Evolutionary conservation across 92 coral and sea anemone genomes (phyloP).

Genomic region (Epizoanthus fatuus): DNA sequence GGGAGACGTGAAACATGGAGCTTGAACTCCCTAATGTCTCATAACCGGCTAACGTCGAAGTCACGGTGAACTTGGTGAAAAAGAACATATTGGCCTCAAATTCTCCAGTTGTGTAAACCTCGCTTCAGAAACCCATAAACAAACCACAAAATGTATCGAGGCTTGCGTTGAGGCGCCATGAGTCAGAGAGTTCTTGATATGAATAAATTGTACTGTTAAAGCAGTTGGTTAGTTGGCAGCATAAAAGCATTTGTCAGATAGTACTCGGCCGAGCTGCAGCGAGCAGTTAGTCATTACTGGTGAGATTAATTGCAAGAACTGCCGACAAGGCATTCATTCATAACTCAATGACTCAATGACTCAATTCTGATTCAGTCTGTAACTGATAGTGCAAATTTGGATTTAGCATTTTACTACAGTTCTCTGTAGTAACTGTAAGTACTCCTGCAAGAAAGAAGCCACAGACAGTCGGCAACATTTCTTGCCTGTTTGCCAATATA

Average conservation of each 20-base stretch:
- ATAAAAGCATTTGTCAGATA: neutral
- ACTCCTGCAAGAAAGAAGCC: neutral
- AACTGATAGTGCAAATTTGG: neutral
- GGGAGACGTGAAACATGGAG: too few species aligned
- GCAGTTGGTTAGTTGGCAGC: neutral
- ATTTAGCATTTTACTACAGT: neutral
- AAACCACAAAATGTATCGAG: neutral
- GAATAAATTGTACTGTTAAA: constrained; percentile 7
- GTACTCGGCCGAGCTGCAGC: too few species aligned
- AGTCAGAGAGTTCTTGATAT: neutral
- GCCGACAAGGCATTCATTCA: neutral
- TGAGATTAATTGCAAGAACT: neutral
- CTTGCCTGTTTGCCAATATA: too few species aligned
- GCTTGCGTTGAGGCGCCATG: neutral
- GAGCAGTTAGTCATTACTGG: neutral
- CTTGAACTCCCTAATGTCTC: neutral
- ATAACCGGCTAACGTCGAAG: neutral
- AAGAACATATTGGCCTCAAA: neutral
- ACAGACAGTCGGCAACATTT: too few species aligned
- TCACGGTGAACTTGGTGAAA: neutral
- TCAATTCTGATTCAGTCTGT: neutral
- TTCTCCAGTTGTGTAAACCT: neutral
- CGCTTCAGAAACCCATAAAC: neutral
- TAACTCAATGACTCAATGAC: neutral
- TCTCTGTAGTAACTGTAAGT: neutral